These are phyloP conservation scores for Tyrannus savana DNA, from an alignment of 2,113 vertebrate genomes.

Conservation along the genomic window DNA sequence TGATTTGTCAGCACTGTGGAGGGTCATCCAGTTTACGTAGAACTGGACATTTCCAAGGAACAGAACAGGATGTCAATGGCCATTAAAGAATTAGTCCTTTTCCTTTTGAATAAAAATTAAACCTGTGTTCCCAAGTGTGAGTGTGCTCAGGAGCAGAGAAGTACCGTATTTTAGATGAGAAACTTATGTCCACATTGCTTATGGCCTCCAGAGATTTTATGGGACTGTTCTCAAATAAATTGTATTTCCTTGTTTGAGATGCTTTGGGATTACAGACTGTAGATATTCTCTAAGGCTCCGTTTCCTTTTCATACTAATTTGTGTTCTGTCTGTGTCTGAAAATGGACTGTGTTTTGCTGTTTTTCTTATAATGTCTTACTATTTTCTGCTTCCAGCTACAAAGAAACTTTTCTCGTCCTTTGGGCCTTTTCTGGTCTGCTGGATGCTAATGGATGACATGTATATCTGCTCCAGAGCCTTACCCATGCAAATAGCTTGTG, in stretches of 20 bases:
- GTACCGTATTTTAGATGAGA: not conserved
- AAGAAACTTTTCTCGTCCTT: not conserved
- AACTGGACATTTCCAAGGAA: not conserved
- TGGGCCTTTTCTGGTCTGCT: not conserved
- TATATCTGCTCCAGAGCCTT: slow-evolving; percentile 16
- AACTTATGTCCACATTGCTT: not conserved
- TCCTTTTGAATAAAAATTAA: slow-evolving; percentile 13
- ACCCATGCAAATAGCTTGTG: slow-evolving; percentile 15
- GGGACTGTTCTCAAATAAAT: not conserved
- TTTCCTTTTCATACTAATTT: not conserved
- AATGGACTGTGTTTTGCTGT: not conserved
- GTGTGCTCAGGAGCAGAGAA: not conserved
- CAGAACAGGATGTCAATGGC: not conserved
- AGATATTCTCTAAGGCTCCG: not conserved
- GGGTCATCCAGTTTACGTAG: not conserved
- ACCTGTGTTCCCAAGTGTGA: not conserved
- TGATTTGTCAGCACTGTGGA: not conserved
- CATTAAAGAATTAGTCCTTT: not conserved
- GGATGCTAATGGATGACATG: slow-evolving; percentile 6
- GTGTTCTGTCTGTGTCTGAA: not conserved
- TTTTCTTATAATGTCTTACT: not conserved
- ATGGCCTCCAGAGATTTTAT: not conserved
- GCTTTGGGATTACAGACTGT: not conserved
- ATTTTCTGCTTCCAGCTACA: slow-evolving; percentile 18
- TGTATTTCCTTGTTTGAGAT: not conserved